phyloP scores from a whole-genome alignment of 2,113 vertebrate genomes.

The Cyanoderma ruficeps region DNA sequence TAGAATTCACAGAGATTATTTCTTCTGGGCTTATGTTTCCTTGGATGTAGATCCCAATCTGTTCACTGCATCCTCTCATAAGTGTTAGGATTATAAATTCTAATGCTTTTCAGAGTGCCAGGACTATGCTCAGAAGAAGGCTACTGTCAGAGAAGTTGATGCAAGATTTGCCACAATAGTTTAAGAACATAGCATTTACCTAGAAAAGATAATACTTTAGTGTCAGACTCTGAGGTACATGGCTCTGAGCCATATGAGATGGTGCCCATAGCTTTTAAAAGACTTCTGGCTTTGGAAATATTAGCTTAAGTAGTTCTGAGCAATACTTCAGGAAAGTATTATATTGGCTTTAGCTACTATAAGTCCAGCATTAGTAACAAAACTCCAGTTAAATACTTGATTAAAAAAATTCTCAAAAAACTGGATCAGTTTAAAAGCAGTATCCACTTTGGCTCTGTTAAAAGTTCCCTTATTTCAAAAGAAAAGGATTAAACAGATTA shows the following conservation, averaged over 20 bases:
- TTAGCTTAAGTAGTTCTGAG: conserved; percentile 60
- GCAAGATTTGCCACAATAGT: not conserved
- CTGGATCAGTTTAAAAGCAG: conserved; percentile 24
- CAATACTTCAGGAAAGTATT: conserved; percentile 62
- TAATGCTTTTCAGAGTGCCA: not conserved
- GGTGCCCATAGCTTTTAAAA: conserved; percentile 23
- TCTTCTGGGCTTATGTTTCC: conserved; percentile 19
- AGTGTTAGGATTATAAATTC: conserved; percentile 5
- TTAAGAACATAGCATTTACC: not conserved
- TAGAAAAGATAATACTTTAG: not conserved
- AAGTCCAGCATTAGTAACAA: conserved; percentile 67
- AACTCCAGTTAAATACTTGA: conserved; percentile 51
- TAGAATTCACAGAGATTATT: conserved; percentile 7
- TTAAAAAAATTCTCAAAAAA: conserved; percentile 29
- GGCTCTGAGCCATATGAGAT: conserved; percentile 38
- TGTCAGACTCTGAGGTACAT: not conserved
- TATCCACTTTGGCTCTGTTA: not conserved
- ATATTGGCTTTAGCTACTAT: conserved; percentile 50
- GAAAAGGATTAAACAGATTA: conserved; percentile 21
- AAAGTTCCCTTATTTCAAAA: conserved; percentile 36
- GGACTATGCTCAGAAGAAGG: not conserved
- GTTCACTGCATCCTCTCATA: not conserved
- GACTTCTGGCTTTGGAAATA: conserved; percentile 55
- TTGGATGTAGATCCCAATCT: conserved; percentile 23
- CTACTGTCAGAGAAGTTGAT: not conserved